phyloP scores from a whole-genome alignment of 2,888 invertebrate species.

The Polyommatus iphigenia region DNA sequence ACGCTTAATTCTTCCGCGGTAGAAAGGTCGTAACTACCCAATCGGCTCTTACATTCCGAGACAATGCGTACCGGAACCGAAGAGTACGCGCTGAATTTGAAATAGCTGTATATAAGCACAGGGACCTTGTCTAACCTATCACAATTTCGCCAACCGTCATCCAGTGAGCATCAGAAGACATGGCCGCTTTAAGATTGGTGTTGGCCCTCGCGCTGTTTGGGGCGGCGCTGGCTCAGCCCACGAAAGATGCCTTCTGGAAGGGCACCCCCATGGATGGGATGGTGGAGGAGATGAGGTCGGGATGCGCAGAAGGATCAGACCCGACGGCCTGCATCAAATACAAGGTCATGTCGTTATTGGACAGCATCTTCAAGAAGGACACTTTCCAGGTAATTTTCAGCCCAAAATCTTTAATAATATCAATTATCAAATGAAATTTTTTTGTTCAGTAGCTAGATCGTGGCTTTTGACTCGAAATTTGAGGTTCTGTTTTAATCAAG shows the following conservation, averaged over 20 bases:
- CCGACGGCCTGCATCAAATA: slow-evolving; percentile 91
- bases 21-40: slow-evolving; percentile 65
- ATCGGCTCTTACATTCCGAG: slow-evolving; percentile 61
- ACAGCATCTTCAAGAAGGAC: slow-evolving; percentile 89
- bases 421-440: not conserved
- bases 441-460: too few species aligned
- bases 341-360: slow-evolving; percentile 89
- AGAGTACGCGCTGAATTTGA: slow-evolving; percentile 74
- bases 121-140: slow-evolving; percentile 74
- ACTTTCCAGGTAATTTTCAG: slow-evolving; percentile 83
- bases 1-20: slow-evolving; percentile 56
- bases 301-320: slow-evolving; percentile 87
- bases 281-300: slow-evolving; percentile 87
- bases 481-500: too few species aligned
- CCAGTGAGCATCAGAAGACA: slow-evolving; percentile 67
- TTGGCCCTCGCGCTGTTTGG: slow-evolving; percentile 78
- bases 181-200: slow-evolving; percentile 75
- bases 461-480: too few species aligned
- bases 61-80: slow-evolving; percentile 75
- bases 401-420: not conserved
- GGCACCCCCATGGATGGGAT: slow-evolving; percentile 85
- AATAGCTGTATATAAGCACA: slow-evolving; percentile 79
- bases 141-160: slow-evolving; percentile 69
- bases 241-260: slow-evolving; percentile 85
- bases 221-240: slow-evolving; percentile 81